phyloP scores from a whole-genome alignment of 2,797 vertebrate species.

The Melopsittacus undulatus region DNA sequence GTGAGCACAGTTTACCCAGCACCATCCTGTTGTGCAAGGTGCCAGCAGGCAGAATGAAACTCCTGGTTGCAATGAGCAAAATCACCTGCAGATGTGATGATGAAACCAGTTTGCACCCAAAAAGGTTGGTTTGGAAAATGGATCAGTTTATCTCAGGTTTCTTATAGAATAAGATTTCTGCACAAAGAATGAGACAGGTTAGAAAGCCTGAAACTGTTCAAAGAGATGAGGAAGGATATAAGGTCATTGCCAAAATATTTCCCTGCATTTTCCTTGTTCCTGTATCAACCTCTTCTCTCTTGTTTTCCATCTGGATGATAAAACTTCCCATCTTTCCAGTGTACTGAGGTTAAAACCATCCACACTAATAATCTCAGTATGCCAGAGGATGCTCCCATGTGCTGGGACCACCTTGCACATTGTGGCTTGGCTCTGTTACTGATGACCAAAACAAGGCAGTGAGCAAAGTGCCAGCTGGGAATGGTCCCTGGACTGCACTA shows the following conservation, averaged over 20 bases:
- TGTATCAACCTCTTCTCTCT: neutral
- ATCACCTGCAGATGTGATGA: neutral
- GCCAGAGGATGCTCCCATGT: too few species aligned
- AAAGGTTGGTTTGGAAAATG: neutral
- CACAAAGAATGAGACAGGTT: neutral
- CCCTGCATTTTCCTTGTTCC: neutral
- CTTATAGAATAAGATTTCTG: neutral
- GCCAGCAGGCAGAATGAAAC: neutral
- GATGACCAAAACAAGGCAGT: neutral
- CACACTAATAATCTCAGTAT: neutral
- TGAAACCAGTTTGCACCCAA: neutral
- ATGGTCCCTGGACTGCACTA: neutral
- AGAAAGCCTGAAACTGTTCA: neutral
- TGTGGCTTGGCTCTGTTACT: neutral
- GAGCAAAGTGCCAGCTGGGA: neutral
- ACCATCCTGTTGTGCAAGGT: rapidly evolving
- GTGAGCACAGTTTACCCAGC: rapidly evolving
- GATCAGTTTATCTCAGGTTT: neutral
- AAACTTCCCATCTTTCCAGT: neutral
- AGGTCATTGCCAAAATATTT: neutral
- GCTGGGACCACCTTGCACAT: neutral
- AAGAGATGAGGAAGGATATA: neutral
- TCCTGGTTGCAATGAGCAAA: neutral
- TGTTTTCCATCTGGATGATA: neutral
- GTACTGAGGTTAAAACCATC: neutral